Evolutionary conservation across 1,140 invertebrate species (phyloP).

Genomic region (Eueides isabella): DNA sequence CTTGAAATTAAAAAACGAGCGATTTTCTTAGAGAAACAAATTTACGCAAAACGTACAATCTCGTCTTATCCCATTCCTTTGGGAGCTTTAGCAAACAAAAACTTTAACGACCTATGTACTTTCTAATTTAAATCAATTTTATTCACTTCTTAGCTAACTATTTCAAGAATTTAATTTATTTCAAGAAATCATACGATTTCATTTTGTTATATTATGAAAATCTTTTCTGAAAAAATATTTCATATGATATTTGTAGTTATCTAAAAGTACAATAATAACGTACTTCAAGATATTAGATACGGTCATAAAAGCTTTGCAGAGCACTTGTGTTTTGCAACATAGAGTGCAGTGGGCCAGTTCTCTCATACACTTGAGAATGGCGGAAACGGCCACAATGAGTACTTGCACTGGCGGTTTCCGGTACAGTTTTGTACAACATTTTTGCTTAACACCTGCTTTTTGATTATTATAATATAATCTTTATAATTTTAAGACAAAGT

Average conservation of each 20-base stretch:
- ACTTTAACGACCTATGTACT: too few species aligned
- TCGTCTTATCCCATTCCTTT: neutral
- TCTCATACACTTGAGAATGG: slow-evolving; percentile 60
- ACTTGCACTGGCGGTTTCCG: slow-evolving; percentile 64
- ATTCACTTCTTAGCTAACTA: too few species aligned
- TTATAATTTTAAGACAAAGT: too few species aligned
- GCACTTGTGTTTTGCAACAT: slow-evolving; percentile 35
- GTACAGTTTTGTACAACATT: slow-evolving; percentile 50
- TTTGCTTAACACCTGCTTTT: slow-evolving; percentile 40
- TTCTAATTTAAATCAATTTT: too few species aligned
- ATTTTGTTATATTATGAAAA: too few species aligned
- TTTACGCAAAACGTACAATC: neutral
- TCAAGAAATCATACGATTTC: too few species aligned
- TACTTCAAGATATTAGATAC: neutral
- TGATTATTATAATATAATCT: neutral
- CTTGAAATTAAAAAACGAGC: too few species aligned
- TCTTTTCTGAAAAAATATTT: too few species aligned
- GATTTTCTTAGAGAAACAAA: too few species aligned
- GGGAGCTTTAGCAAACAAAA: too few species aligned
- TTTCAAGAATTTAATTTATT: too few species aligned
- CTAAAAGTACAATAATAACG: neutral
- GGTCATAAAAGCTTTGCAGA: neutral
- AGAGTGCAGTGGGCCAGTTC: slow-evolving; percentile 24
- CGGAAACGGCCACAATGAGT: slow-evolving; percentile 70
- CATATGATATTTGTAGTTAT: neutral